Evolutionary conservation across 2,113 vertebrate species (phyloP), one percentile per base, ranked within the genome.

Genomic region (Eptesicus fuscus): DNA sequence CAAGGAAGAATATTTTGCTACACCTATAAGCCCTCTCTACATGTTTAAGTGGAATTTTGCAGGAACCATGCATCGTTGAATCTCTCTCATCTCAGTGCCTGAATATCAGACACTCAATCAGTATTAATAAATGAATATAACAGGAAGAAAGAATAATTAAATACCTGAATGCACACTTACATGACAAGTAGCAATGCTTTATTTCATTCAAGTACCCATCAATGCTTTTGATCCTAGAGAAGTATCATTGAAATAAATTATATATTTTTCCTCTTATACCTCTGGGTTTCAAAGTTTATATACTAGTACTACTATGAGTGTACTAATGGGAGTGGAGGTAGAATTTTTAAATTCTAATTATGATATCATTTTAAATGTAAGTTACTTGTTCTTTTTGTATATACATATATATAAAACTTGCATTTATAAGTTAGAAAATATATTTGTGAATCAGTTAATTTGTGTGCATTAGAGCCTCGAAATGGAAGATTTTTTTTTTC

Each of bases 191-290:
- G 63, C 91, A 35, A 14, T 82, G n/a, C 2, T 96, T 94, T 92
- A 93, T 97, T 96, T 96, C 88, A 93, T 70, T 95, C 77, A 96
- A 96, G 87, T 65, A 17, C n/a, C 11, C n/a, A 83, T 67, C 94
- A 88, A 96, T 78, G 10, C 88, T 94, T 96, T 91, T 95, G 84
- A 92, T 82, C 79, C 76, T 78, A 74, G 42, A 63, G 93, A 94
- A 93, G 73, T 85, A 85, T 90, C 80, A 94, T 76, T 94, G 95
- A 96, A 92, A 85, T 92, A 91, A 91, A 95, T 95, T 90, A 88
- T 18, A 37, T 83, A 82, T 90, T 69, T 91, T 84, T 93, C 42
- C 44, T 83, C 53, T 90, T 63, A 40, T 18, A 49, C 25, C 4
- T 85, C 44, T 93, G 5, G 10, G 13, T 85, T 95, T 95, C 90